Conservation (phyloP, 1,140 invertebrate species). For the Drosophila rufa region DNA sequence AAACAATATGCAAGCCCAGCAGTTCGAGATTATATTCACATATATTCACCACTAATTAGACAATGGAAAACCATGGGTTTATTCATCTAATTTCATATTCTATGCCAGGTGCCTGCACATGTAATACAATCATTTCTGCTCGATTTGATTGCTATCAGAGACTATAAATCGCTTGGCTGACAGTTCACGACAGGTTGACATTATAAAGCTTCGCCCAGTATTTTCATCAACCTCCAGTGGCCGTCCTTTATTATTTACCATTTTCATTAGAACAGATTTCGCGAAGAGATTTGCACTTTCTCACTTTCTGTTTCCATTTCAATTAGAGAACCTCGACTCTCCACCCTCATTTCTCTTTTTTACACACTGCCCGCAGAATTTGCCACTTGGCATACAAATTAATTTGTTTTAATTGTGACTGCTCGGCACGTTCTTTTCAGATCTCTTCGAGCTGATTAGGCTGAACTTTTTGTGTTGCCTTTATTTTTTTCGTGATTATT, state of each 20-base stretch:
- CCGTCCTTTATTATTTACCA: background rate
- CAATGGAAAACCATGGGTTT: constrained; percentile 11
- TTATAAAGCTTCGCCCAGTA: constrained; percentile 14
- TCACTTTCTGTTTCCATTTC: constrained; percentile 22
- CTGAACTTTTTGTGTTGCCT: constrained; percentile 48
- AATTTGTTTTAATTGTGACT: constrained; percentile 63
- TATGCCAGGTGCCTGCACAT: background rate
- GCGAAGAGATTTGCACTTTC: constrained; percentile 4
- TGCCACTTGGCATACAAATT: constrained; percentile 71
- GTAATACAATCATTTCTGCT: constrained; percentile 12
- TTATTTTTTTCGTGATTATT: constrained; percentile 59
- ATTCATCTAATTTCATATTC: constrained; percentile 7
- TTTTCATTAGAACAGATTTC: background rate
- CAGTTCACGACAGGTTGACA: constrained; percentile 26
- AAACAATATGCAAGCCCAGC: constrained; percentile 2
- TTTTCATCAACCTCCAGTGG: background rate
- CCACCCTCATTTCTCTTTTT: constrained; percentile 4
- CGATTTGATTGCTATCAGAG: constrained; percentile 12
- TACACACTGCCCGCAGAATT: constrained; percentile 34
- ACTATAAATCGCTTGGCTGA: constrained; percentile 21
- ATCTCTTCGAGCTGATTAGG: constrained; percentile 59
- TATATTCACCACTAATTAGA: constrained; percentile 13
- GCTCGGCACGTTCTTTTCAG: constrained; percentile 59
- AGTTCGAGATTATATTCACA: constrained; percentile 22
- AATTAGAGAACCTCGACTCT: constrained; percentile 8